These are phyloP conservation scores for Ciconia boyciana DNA, from an alignment of 2,113 vertebrate genomes.

Conservation along the genomic window DNA sequence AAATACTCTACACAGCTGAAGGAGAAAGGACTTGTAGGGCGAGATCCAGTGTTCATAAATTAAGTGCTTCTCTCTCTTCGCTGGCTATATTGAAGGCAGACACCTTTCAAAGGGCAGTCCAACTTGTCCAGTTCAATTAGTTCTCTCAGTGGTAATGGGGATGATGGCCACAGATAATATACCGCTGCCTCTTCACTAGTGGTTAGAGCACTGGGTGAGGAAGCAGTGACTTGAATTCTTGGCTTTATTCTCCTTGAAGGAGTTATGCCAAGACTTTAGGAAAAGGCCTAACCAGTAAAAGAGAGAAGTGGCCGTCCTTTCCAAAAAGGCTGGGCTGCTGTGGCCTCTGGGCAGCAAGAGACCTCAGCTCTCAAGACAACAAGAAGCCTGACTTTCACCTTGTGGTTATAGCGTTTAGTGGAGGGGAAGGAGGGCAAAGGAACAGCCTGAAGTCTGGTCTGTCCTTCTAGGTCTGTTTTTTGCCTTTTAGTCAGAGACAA, in stretches of 20 bases:
- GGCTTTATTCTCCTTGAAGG: not conserved
- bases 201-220: not conserved
- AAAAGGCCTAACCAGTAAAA: not conserved
- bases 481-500: not conserved
- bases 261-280: not conserved
- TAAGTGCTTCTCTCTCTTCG: not conserved
- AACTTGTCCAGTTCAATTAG: not conserved
- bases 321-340: not conserved
- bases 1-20: rapidly evolving
- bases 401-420: not conserved
- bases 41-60: not conserved
- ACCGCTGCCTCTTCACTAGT: not conserved
- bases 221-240: not conserved
- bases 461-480: not conserved
- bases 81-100: not conserved
- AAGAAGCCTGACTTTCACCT: not conserved
- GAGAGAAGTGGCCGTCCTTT: not conserved
- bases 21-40: not conserved
- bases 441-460: not conserved
- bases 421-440: not conserved
- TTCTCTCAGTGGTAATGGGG: not conserved
- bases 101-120: not conserved
- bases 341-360: not conserved
- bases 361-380: not conserved
- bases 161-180: not conserved